Evolutionary conservation across 2,888 invertebrate species (phyloP), one percentile per base, ranked within the genome.

Genomic region (Drosophila falleni): DNA sequence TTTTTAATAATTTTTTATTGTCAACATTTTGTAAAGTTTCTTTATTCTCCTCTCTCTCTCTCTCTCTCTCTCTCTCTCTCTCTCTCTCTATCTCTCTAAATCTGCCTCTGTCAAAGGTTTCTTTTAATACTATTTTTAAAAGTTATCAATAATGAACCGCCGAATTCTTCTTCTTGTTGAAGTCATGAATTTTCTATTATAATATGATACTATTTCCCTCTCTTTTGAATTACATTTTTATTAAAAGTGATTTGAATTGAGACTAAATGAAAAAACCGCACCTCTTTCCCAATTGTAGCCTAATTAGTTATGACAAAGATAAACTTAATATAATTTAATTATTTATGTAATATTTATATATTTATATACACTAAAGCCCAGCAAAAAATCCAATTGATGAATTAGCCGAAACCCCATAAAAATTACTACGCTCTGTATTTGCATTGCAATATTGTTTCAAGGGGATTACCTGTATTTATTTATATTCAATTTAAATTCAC

Each of bases 1-100:
- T 74, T 80, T 84, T 87, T 73, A 78, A 84, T 87, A 78, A 83
- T 87, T 71, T 81, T 64, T 87, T 83, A 78, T 72, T 85, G 79
- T 71, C 71, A 62, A 68, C 55, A 65, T 72, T 77, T 75, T 54
- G 59, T 33, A 31, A 73, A 73, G 68, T 65, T 77, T 42, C 47
- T 53, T 47, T 33, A 50, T 46, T 55, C 47, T 0, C 44, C 41
- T 1, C 44, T 51, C 53, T 53, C 61, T 54, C 49, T 11, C 8
- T 16, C n/a, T 5, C 35, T 19, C 31, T 41, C 46, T 19, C 37
- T 29, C n/a, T 29, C 8, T 5, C 29, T 29, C 8, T 29, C 8
- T 51, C 53, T 53, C 61, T 54, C 49, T 11, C 8, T 16, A 10
- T 5, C 35, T 19, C 31, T 41, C 46, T 19, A n/a, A n/a, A n/a